Evolutionary conservation across 2,888 invertebrate genomes (phyloP).

Genomic region (Drosophila tripunctata): DNA sequence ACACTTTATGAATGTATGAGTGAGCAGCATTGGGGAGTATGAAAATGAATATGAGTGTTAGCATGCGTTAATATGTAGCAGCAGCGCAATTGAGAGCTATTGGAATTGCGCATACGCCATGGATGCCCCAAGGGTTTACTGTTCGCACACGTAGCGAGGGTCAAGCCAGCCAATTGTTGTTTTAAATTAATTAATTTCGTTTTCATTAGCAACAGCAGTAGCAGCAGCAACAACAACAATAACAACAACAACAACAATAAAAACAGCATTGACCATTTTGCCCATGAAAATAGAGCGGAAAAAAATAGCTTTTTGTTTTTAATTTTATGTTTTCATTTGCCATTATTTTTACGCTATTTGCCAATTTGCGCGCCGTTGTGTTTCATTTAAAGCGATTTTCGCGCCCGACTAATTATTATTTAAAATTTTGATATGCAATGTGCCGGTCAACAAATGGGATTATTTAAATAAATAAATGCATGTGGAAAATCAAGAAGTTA

Average conservation of each 20-base stretch:
- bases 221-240: background rate
- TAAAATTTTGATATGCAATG: slow-evolving; percentile 68
- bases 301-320: slow-evolving; percentile 62
- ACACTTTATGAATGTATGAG: slow-evolving; percentile 14
- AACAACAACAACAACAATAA: slow-evolving; percentile 4
- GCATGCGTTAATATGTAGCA: background rate
- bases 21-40: background rate
- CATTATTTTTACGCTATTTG: slow-evolving; percentile 68
- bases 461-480: slow-evolving; percentile 73
- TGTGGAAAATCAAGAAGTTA: slow-evolving; percentile 62
- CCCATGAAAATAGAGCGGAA: slow-evolving; percentile 8
- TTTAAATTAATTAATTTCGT: slow-evolving; percentile 74
- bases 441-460: slow-evolving; percentile 64
- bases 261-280: background rate
- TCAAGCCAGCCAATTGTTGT: slow-evolving; percentile 63
- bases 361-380: slow-evolving; percentile 65
- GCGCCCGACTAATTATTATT: slow-evolving; percentile 75
- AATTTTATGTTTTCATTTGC: slow-evolving; percentile 66
- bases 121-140: slow-evolving; percentile 23
- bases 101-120: slow-evolving; percentile 61
- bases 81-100: slow-evolving; percentile 43
- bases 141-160: slow-evolving; percentile 29
- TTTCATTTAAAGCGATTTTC: slow-evolving; percentile 71
- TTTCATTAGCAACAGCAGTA: slow-evolving; percentile 62
- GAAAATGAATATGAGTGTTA: background rate